phyloP scores from a whole-genome alignment of 2,888 invertebrate species.

The Aspidapion aeneum region DNA sequence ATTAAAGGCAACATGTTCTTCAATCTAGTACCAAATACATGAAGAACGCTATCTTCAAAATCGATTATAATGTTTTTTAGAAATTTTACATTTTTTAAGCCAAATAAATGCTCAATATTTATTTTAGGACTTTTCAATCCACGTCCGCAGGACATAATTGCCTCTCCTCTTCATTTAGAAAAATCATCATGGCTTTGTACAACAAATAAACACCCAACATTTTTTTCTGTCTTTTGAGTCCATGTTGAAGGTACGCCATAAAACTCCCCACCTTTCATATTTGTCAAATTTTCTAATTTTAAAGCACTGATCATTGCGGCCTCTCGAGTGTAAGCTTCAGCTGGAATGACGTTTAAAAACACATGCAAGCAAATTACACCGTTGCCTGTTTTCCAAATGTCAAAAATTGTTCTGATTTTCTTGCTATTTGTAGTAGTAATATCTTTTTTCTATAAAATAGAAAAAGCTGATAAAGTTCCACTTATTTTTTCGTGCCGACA shows the following conservation, averaged over 20 bases:
- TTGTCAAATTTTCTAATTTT: too few relatives aligned
- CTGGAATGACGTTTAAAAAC: conserved; percentile 86
- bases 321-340: conserved; percentile 91
- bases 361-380: conserved; percentile 91
- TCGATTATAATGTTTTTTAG: too few relatives aligned
- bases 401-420: conserved; percentile 77
- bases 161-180: conserved; percentile 82
- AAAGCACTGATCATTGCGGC: conserved; percentile 92
- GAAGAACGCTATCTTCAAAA: too few relatives aligned
- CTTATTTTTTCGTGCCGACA: conserved; percentile 77
- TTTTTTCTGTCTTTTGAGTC: conserved; percentile 64
- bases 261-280: conserved; percentile 88
- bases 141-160: too few relatives aligned
- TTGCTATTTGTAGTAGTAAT: conserved; percentile 46
- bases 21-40: too few relatives aligned
- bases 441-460: conserved; percentile 58
- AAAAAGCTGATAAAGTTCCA: conserved; percentile 86
- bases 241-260: conserved; percentile 79
- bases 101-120: too few relatives aligned
- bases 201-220: conserved; percentile 76
- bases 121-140: too few relatives aligned
- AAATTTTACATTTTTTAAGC: too few relatives aligned
- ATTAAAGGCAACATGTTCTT: too few relatives aligned
- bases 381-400: conserved; percentile 78
- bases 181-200: conserved; percentile 78